Evolutionary conservation across 1,140 invertebrate genomes (phyloP), one percentile per base, ranked within the genome.

Genomic region (Anastrepha ludens): DNA sequence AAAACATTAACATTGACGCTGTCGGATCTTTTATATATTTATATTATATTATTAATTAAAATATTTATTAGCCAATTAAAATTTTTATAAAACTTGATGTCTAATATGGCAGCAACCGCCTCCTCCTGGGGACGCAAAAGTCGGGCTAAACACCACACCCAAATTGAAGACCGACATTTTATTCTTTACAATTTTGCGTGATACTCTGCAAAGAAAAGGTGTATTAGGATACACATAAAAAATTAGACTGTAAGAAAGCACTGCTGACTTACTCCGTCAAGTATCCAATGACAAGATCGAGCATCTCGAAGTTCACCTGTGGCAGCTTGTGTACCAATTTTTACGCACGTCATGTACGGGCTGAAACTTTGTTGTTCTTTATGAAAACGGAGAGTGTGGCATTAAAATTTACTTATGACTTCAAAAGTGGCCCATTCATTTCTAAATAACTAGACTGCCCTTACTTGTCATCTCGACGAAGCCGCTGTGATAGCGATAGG

Each of bases 111-210:
- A 59, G 98, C 98, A 85, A 99, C 97, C 3, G 98, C 98, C 94
- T 99, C 98, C 93, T 99, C 98, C 94, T 98, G 97, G 7, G 98
- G 97, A 86, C 98, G 95, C 91, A 99, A 94, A 89, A 99, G 94
- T 99, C n/a, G 99, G 99, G 41, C 98, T 98, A 94, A 99, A 99
- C 93, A 99, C 99, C n/a, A 99, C 98, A 2, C 98, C 98, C 87
- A 99, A 94, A 94, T 99, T 99, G 87, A 97, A 98, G 47, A 98
- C 95, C n/a, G 97, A 98, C 99, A 99, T 99, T 91, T 99, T 95
- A 94, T 99, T 99, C 92, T 97, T 97, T 89, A 98, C 96, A 93
- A 95, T 95, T 92, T 97, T 96, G 59, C 96, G 95, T 17, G 97
- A 96, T 88, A 99, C 97, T 91, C 98, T 98, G 91, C 65, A 94